Base-by-base conservation (phyloP, 2,113 vertebrate genomes). In the Trinectes maculatus region DNA sequence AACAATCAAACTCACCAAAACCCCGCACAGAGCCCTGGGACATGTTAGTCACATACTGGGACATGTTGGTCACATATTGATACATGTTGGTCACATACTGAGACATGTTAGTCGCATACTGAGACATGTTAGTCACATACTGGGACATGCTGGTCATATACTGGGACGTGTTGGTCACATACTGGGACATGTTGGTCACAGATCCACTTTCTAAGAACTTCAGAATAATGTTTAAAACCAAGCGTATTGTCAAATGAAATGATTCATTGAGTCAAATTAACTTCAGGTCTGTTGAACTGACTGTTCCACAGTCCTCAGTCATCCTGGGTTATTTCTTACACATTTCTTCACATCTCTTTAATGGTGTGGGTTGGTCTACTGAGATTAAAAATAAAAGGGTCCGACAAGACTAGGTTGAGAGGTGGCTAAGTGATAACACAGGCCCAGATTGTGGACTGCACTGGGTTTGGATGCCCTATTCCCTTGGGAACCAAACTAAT, bases 401-500 rank as follows among this genome's bases (percentile, higher is more conserved):
- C 19, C 6, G 21, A 46, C 2, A 34, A 44, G 29, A 40, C 18
- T 33, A 26, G 19, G 39, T 25, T 24, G 25, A n/a, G 44, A 48
- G 44, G 55, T 19, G 12, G 21, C 3, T 10, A n/a, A 57, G 12
- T 40, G 48, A 46, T 46, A 37, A 62, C 28, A 25, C 11, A 62
- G 51, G 31, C 24, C 54, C 65, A 70, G 63, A 61, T 39, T 40
- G 36, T 19, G 22, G 51, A 44, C 43, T 61, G 12, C 33, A n/a
- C 34, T 56, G 49, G 36, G 54, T 56, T 61, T 65, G 42, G 61
- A 71, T 53, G n/a, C 42, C 48, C 46, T 74, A 46, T 34, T 40
- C 44, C 46, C 61, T 49, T 36, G 47, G 49, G 67, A 22, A 77
- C 67, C 64, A 71, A 60, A 68, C 71, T 77, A 68, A 83, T 85